Evolutionary conservation across 1,140 invertebrate genomes (phyloP).

Genomic region (Cydia amplana): DNA sequence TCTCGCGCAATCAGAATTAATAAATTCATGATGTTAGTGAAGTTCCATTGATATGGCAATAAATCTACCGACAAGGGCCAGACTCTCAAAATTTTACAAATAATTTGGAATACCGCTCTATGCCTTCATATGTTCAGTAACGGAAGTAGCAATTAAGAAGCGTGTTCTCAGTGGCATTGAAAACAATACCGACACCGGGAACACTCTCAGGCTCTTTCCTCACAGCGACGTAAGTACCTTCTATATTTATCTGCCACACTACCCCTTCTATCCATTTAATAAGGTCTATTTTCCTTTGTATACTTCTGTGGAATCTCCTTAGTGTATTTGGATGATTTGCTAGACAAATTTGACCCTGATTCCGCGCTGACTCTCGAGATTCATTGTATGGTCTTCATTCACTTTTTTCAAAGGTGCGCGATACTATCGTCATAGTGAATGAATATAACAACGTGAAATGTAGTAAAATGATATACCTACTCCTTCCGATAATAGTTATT

Average conservation of each 20-base stretch:
- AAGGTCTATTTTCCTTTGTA: slow-evolving; percentile 32
- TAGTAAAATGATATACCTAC: not conserved
- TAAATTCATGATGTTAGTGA: too few relatives aligned
- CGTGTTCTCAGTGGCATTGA: slow-evolving; percentile 60
- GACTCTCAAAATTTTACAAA: too few relatives aligned
- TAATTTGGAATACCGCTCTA: slow-evolving; percentile 40
- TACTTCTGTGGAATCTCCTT: slow-evolving; percentile 32
- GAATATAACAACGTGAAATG: slow-evolving; percentile 31
- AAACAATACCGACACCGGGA: slow-evolving; percentile 68
- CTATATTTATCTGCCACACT: not conserved
- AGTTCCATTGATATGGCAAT: too few relatives aligned
- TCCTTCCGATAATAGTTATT: too few relatives aligned
- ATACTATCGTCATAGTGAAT: slow-evolving; percentile 40
- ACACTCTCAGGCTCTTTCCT: slow-evolving; percentile 64
- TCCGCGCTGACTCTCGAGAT: slow-evolving; percentile 51
- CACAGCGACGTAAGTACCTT: slow-evolving; percentile 37
- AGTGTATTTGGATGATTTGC: slow-evolving; percentile 55
- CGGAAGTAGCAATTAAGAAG: slow-evolving; percentile 70
- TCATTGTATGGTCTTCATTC: slow-evolving; percentile 61
- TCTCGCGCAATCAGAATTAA: too few relatives aligned
- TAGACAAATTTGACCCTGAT: slow-evolving; percentile 68
- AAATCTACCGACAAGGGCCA: too few relatives aligned
- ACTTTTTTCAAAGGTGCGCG: slow-evolving; percentile 54
- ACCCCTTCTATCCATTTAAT: not conserved
- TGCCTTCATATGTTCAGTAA: slow-evolving; percentile 46